Evolutionary conservation across 2,113 vertebrate genomes (phyloP).

Genomic region (Chascanopsetta lugubris): DNA sequence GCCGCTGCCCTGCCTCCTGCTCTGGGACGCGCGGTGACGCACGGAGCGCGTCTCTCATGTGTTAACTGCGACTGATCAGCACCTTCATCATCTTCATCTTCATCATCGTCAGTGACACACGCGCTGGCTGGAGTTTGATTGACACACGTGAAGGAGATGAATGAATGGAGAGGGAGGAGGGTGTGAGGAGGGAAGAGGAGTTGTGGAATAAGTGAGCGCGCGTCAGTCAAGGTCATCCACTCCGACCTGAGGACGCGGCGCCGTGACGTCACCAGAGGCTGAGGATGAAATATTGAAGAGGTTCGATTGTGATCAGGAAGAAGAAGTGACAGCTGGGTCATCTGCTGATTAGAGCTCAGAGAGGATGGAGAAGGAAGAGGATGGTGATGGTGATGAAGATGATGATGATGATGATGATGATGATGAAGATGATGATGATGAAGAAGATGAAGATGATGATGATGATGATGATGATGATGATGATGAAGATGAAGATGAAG

Average conservation of each 20-base stretch:
- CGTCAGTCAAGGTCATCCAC: slow-evolving; percentile 68
- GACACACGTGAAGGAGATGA: not conserved
- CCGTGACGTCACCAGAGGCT: slow-evolving; percentile 47
- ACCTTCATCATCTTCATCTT: not conserved
- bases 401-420: too few relatives aligned
- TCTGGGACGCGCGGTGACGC: slow-evolving; percentile 70
- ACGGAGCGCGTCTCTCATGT: slow-evolving; percentile 42
- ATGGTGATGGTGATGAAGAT: too few relatives aligned
- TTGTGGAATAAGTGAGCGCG: slow-evolving; percentile 1
- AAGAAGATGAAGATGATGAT: too few relatives aligned
- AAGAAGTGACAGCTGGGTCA: not conserved
- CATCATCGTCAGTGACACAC: not conserved
- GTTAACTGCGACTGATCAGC: slow-evolving; percentile 7
- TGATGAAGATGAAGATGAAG: too few relatives aligned
- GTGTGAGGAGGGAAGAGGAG: not conserved
- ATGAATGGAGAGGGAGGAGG: too few relatives aligned
- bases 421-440: too few relatives aligned
- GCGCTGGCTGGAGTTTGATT: not conserved
- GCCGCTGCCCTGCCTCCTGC: slow-evolving; percentile 55
- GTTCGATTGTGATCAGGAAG: too few relatives aligned
- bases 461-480: too few relatives aligned
- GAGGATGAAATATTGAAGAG: slow-evolving; percentile 28
- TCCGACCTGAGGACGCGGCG: slow-evolving; percentile 49
- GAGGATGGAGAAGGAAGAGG: too few relatives aligned
- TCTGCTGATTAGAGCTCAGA: too few relatives aligned